Conservation (phyloP, 2,113 vertebrate genomes). For the Vimba vimba region DNA sequence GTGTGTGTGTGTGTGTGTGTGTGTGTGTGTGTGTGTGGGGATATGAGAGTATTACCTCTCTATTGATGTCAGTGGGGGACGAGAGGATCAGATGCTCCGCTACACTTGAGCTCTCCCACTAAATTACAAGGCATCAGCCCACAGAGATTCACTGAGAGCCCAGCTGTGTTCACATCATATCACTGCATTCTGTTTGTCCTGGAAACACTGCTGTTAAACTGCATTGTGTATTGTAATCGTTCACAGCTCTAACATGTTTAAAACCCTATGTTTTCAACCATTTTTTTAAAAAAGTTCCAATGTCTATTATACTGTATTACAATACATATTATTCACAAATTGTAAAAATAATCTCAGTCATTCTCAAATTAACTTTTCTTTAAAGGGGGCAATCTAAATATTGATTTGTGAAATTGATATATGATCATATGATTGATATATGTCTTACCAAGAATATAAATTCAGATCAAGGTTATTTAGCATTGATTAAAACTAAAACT, state of each 20-base stretch:
- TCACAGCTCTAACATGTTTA: slow-evolving; percentile 7
- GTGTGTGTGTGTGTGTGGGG: too few relatives aligned
- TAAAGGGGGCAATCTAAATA: neutral
- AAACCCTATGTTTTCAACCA: neutral
- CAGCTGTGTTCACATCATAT: slow-evolving; percentile 8
- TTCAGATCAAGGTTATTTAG: too few relatives aligned
- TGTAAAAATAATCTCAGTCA: neutral
- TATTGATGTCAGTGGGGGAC: neutral
- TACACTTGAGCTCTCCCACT: slow-evolving; percentile 24
- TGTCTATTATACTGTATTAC: neutral
- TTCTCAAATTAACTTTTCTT: neutral
- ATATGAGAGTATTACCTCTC: neutral
- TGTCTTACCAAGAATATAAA: neutral
- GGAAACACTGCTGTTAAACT: neutral
- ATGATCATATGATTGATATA: too few relatives aligned
- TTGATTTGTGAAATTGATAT: neutral
- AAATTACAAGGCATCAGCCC: slow-evolving; percentile 10
- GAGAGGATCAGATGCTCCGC: neutral
- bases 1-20: neutral
- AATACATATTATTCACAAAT: neutral
- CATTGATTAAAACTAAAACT: too few relatives aligned
- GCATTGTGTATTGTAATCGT: neutral
- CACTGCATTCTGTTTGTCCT: slow-evolving; percentile 2
- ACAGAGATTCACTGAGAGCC: slow-evolving; percentile 10
- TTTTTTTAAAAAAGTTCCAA: neutral